Conservation (phyloP, 2,113 vertebrate genomes). For the Oreocharis arfaki region DNA sequence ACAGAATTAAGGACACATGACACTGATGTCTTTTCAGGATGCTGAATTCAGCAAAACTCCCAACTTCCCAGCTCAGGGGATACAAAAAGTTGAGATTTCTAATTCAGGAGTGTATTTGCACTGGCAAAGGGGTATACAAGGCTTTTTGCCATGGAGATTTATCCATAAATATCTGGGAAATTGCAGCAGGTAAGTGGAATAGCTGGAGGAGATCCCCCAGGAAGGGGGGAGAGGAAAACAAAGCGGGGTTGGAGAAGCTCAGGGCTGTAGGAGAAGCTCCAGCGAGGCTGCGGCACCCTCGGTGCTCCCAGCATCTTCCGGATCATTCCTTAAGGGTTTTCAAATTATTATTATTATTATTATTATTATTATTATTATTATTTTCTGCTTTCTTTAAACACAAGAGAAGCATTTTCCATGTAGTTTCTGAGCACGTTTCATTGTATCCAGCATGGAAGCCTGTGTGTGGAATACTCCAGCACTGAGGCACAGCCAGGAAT, state of each 20-base stretch:
- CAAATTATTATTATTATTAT: neutral
- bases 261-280: neutral
- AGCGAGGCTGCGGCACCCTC: accelerated
- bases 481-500: neutral
- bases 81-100: neutral
- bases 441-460: neutral
- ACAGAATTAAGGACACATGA: neutral
- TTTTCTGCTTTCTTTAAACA: neutral
- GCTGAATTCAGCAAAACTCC: neutral
- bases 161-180: neutral
- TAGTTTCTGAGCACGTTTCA: accelerated
- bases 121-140: neutral
- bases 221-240: neutral
- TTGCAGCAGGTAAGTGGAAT: neutral
- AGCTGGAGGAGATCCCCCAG: neutral
- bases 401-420: neutral
- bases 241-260: neutral
- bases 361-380: neutral
- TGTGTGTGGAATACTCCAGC: neutral
- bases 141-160: neutral
- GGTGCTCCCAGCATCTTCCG: accelerated
- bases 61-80: neutral
- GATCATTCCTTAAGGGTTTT: neutral
- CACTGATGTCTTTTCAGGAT: neutral
- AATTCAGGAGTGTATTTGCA: neutral